Evolutionary conservation across 2,113 vertebrate species (phyloP), one percentile per base, ranked within the genome.

Genomic region (Oostethus manadensis): DNA sequence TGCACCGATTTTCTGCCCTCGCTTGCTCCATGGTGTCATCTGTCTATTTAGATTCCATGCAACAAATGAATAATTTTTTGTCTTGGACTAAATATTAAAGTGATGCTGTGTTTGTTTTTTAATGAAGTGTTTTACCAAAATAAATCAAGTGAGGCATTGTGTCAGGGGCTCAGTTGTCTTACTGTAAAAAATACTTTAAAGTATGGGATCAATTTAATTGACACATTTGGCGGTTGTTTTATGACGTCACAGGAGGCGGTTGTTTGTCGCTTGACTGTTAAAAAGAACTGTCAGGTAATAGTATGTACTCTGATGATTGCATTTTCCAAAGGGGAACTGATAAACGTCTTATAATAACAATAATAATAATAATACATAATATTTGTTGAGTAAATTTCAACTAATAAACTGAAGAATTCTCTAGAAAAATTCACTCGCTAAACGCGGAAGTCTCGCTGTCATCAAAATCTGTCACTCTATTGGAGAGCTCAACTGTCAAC

Each of bases 381-480:
- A 40, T 23, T 16, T 3, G 11, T 22, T 50, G 13, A 7, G 21
- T 23, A 26, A 23, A 22, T 20, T 48, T 22, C 22, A 21, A 23
- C 21, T 15, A 18, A 23, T 8, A 22, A 13, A 22, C 20, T 13
- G 21, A 48, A 11, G 26, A 18, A 1, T 18, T 20, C 8, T 80
- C 70, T 51, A 71, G 71, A 85, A 80, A 45, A 26, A 82, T 78
- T 76, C 59, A 13, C 18, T 17, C 38, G 1, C 11, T 0, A 0
- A 9, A 2, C 40, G 11, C 51, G 15, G 17, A 20, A 7, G 16
- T 49, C 9, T 46, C 22, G 0, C 18, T 4, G 2, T 13, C 0
- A 48, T 13, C 2, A 2, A 23, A 35, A 1, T 1, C 11, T 33
- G 22, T 53, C 9, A 15, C 1, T 3, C 50, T 0, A 83, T 83